Conservation (phyloP, 2,113 vertebrate species). For the Tragelaphus buxtoni region DNA sequence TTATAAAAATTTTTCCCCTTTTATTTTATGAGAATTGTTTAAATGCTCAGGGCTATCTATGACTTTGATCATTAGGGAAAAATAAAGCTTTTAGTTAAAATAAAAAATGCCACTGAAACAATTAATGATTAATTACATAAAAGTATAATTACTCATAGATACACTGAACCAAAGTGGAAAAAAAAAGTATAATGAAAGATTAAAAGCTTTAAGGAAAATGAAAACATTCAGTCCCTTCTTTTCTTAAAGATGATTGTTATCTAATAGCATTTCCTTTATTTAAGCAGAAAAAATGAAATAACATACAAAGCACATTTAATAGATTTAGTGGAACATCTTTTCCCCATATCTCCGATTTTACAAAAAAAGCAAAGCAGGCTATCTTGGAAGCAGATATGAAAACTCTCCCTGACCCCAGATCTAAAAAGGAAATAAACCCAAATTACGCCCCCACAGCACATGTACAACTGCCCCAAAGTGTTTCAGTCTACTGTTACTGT, state of each 20-base stretch:
- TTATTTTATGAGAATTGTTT: neutral
- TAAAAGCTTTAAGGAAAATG: neutral
- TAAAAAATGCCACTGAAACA: neutral
- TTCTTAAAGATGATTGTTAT: neutral
- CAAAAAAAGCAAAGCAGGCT: neutral
- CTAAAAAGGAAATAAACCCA: constrained; percentile 9
- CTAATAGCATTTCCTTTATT: neutral
- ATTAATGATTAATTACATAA: neutral
- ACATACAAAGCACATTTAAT: neutral
- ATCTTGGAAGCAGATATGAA: neutral
- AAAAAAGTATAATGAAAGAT: neutral
- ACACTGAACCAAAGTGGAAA: neutral
- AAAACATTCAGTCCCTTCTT: neutral
- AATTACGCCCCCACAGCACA: neutral
- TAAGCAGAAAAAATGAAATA: neutral
- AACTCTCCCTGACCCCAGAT: neutral
- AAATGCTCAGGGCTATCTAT: neutral
- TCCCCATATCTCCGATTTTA: neutral
- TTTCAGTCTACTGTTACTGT: neutral
- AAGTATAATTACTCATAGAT: neutral
- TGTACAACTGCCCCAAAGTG: too few species aligned
- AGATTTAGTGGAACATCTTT: neutral
- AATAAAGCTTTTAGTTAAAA: neutral
- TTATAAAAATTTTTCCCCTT: neutral
- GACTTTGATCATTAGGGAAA: neutral